Base-by-base conservation (phyloP, 35 echinoderm and acorn worm species). In the Stichopus chloronotus region DNA sequence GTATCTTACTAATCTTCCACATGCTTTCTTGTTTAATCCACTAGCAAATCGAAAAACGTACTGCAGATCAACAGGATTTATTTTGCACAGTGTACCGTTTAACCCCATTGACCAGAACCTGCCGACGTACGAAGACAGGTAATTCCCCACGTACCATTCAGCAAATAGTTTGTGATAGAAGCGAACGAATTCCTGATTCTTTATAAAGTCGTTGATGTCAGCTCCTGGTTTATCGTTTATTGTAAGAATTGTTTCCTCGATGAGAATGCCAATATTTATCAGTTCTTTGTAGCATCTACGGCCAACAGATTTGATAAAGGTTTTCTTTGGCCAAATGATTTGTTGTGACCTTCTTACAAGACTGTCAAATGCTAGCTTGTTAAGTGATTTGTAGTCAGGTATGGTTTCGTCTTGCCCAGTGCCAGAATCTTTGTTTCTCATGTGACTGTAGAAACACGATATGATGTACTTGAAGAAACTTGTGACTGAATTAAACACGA, bases 41-140 rank as follows among this genome's bases (percentile, higher is more conserved):
- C 81, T 56, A 55, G 81, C 81, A 83, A 83, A 83, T 11, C 81
- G 81, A 83, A 83, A 83, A 14, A 83, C 81, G 19, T 56, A 83
- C 53, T 83, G 81, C 2, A 83, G 56, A 20, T 83, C 81, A 13
- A 83, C 7, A 83, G 81, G 81, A 83, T 83, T 83, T 8, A 83
- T 72, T 53, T 57, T 55, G 12, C 25, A 55, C 5, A 83, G 52
- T 54, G n/a, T 53, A 72, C 19, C 4, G 7, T n/a, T n/a, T 19
- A 72, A 17, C 23, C 16, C 8, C 7, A 54, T 9, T 55, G 80
- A 5, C 11, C 11, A 83, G 55, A 83, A 54, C 5, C 30, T 9
- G 6, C 52, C 52, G 11, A 52, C 80, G 10, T 57, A 57, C 5
- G 52, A 5, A 11, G 80, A 53, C 5, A 83, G 12, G 20, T 83